Evolutionary conservation across 2,888 invertebrate species (phyloP).

Genomic region (Erpobdella octoculata): DNA sequence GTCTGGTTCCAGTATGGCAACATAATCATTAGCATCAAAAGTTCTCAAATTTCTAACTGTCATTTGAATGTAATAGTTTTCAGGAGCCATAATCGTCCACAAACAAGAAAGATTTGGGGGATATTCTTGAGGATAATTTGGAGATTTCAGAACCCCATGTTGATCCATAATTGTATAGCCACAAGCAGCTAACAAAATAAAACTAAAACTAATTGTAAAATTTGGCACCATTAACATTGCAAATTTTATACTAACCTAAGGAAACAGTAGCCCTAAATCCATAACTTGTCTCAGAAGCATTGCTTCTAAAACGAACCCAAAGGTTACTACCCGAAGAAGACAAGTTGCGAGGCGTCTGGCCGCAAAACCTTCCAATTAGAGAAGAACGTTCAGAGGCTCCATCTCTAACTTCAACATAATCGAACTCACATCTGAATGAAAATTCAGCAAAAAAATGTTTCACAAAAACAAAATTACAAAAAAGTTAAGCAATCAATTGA

Average conservation of each 20-base stretch:
- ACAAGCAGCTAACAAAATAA: constrained; percentile 53
- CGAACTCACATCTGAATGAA: constrained; percentile 68
- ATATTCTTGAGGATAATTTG: constrained; percentile 62
- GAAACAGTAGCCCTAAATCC: constrained; percentile 36
- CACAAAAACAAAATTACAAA: not conserved
- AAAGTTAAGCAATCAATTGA: not conserved
- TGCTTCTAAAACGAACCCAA: constrained; percentile 85
- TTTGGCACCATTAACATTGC: not conserved
- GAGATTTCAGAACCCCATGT: constrained; percentile 62
- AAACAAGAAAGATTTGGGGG: constrained; percentile 61
- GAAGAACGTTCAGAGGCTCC: constrained; percentile 71
- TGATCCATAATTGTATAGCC: constrained; percentile 62
- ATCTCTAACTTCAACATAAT: constrained; percentile 86
- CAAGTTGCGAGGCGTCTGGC: constrained; percentile 59
- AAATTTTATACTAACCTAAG: not conserved
- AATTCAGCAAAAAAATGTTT: not conserved
- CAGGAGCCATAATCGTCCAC: constrained; percentile 60
- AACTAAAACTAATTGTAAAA: constrained; percentile 5
- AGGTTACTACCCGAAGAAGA: constrained; percentile 66
- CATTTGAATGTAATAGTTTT: constrained; percentile 48
- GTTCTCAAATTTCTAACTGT: constrained; percentile 42
- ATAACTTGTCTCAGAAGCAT: constrained; percentile 77
- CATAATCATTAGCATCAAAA: constrained; percentile 39
- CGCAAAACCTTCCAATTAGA: constrained; percentile 73
- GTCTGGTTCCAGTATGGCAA: constrained; percentile 49